A percentile compares a stretch with the other conserved stretches of the same genome.
Conservation (phyloP, 2,113 vertebrate genomes). For the Chaenocephalus aceratus region DNA sequence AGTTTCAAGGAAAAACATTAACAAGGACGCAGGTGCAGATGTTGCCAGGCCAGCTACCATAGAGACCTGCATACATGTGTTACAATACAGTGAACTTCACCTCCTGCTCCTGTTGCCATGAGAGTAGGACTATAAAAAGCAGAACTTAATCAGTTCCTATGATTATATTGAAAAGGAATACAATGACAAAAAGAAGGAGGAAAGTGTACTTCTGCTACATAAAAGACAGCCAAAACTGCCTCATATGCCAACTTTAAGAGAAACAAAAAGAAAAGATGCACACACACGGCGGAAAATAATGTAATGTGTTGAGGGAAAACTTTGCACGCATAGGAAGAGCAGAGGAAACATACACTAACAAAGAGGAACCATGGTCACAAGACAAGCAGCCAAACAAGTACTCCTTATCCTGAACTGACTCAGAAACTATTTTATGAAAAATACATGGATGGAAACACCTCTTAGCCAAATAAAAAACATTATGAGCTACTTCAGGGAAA, state of each 20-base stretch:
- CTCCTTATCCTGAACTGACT: not conserved
- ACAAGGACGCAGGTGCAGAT: constrained; percentile 10
- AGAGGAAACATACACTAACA: constrained; percentile 16
- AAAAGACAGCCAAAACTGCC: not conserved
- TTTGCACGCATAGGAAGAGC: not conserved
- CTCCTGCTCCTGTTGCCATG: constrained; percentile 23
- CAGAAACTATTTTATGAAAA: not conserved
- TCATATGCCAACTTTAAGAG: not conserved
- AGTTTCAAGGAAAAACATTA: not conserved
- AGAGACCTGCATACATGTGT: not conserved
- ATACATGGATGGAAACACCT: not conserved
- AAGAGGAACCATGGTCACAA: constrained; percentile 35
- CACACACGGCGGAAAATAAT: not conserved
- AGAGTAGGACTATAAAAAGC: not conserved
- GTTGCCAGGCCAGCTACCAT: not conserved
- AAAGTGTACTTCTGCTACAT: constrained; percentile 22
- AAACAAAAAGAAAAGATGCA: not conserved
- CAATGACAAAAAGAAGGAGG: not conserved
- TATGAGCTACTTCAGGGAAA: too few relatives aligned
- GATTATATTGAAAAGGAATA: constrained; percentile 1
- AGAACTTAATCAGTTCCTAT: constrained; percentile 33
- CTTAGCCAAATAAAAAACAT: too few relatives aligned
- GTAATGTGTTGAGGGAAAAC: not conserved
- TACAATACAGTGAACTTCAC: constrained; percentile 15
- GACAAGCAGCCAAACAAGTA: constrained; percentile 1